Evolutionary conservation across 2,797 vertebrate species (phyloP), one percentile per base, ranked within the genome.

Genomic region (Sparidentex hasta): DNA sequence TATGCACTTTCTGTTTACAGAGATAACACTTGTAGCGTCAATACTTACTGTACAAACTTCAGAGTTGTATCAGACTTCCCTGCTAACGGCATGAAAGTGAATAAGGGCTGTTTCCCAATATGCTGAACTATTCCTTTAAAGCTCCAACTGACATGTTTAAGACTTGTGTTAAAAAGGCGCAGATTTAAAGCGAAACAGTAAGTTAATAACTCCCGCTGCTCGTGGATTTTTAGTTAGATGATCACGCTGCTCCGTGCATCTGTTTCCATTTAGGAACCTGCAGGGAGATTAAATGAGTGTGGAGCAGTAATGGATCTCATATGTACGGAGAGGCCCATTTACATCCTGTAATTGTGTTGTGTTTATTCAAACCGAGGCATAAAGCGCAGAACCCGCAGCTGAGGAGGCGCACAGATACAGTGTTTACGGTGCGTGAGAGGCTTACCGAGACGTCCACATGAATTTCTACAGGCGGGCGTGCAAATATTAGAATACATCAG

Each of bases 241-340:
- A 76, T 88, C 75, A 68, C 14, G 83, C 78, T 70, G 73, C 48
- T 80, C 62, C 67, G 71, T 74, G 76, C 89, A 92, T 85, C 84
- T 93, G 93, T 87, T 94, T 92, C 83, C 76, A 83, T 80, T 93
- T 83, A 86, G 66, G 41, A 80, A 76, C 81, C 90, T 82, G 78
- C 74, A 48, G 86, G 74, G 77, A 88, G 82, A 90, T 87, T 87
- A 88, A 88, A 86, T 76, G 82, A 85, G 77, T 79, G 76, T 78
- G 82, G 71, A 86, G 76, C 72, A 75, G 64, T 88, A 87, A 92
- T 88, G 72, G 84, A 61, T 78, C 82, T 91, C 85, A 76, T 74
- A 82, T 88, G 90, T 79, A 83, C n/a, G 47, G 71, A 65, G 88
- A 83, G 81, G 76, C 68, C 80, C 82, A 79, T 88, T 90, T 83